phyloP scores from a whole-genome alignment of 1,140 invertebrate genomes.

The Zaprionus inermis region DNA sequence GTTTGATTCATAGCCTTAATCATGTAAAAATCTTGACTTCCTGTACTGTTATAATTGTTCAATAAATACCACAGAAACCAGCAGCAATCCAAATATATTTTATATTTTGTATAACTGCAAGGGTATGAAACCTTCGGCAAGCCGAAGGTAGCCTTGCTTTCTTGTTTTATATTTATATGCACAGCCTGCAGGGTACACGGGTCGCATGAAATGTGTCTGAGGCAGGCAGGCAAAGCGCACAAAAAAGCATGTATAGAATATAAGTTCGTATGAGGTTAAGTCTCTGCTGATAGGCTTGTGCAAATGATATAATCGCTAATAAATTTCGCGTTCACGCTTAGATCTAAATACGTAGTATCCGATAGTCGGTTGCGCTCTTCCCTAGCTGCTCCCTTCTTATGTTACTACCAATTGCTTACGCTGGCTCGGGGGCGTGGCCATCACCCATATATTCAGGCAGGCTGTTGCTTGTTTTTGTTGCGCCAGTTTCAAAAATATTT shows the following conservation, averaged over 20 bases:
- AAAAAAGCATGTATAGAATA: neutral
- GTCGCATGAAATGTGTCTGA: neutral
- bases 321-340: neutral
- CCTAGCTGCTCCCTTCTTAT: neutral
- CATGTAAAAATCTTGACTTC: too few relatives aligned
- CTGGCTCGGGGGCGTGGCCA: slow-evolving; percentile 55
- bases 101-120: too few relatives aligned
- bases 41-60: too few relatives aligned
- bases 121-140: too few relatives aligned
- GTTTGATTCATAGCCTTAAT: too few relatives aligned
- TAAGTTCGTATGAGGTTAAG: neutral
- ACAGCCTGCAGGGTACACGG: neutral
- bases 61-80: too few relatives aligned
- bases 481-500: slow-evolving; percentile 70
- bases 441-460: slow-evolving; percentile 64
- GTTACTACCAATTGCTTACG: slow-evolving; percentile 38
- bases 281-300: neutral
- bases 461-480: slow-evolving; percentile 62
- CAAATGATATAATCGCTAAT: neutral
- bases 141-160: too few relatives aligned
- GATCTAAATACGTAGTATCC: neutral
- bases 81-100: too few relatives aligned
- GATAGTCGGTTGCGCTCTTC: neutral
- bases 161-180: slow-evolving; percentile 10
- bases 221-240: neutral